These are phyloP conservation scores for Aphelenchoides fujianensis DNA, from an alignment of 1,140 invertebrate species.

Conservation along the genomic window DNA sequence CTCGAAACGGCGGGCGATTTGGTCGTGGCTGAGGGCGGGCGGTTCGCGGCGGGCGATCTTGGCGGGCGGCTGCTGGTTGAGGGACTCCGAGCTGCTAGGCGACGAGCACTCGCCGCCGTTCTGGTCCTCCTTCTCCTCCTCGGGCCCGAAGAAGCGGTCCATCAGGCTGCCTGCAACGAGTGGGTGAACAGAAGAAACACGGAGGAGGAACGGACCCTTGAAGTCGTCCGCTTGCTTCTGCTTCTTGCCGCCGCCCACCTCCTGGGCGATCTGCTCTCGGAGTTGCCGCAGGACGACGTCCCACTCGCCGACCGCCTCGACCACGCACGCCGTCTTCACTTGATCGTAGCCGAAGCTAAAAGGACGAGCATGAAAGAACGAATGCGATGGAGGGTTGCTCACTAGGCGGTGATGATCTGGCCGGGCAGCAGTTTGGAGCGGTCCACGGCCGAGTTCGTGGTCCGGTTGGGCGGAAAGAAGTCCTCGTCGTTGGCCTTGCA, in stretches of 20 bases:
- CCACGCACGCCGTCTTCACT: background rate
- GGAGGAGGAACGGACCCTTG: too few species aligned
- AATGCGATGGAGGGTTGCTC: background rate
- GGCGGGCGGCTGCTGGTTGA: background rate
- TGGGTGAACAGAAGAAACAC: too few species aligned
- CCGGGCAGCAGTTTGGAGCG: background rate
- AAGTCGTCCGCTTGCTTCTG: background rate
- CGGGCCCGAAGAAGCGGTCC: too few species aligned
- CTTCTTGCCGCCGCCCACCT: background rate
- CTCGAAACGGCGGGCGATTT: constrained; percentile 3
- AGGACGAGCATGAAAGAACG: background rate
- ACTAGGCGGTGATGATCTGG: constrained; percentile 11
- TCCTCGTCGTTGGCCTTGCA: constrained; percentile 16
- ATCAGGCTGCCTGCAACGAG: too few species aligned
- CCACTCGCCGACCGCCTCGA: background rate
- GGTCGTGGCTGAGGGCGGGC: background rate
- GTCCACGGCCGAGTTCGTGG: background rate
- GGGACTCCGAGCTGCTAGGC: background rate
- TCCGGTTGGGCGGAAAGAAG: constrained; percentile 6
- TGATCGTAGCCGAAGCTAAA: constrained; percentile 4
- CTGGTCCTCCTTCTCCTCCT: too few species aligned
- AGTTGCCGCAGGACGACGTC: background rate
- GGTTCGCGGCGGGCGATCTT: background rate
- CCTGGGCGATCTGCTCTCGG: background rate
- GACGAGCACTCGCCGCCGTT: background rate